Evolutionary conservation across 2,113 vertebrate species (phyloP).

Genomic region (Barnardius zonarius): DNA sequence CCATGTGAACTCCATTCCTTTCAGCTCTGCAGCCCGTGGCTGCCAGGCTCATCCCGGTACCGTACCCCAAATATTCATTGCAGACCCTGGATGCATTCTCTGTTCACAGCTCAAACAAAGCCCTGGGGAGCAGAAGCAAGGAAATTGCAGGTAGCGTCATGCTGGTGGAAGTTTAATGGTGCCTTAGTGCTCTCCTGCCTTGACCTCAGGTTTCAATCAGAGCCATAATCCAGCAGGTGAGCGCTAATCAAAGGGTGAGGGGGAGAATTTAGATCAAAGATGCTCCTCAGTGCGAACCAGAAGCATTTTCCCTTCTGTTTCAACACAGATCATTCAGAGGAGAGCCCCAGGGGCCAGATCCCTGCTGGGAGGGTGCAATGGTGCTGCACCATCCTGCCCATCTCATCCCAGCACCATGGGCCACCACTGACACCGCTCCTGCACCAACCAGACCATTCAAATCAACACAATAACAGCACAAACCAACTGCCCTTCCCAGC

Average conservation of each 20-base stretch:
- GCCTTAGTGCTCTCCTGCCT: not conserved
- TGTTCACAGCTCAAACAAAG: not conserved
- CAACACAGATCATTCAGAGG: no score
- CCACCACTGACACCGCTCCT: accelerated
- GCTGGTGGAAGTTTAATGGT: not conserved
- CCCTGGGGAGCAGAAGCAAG: not conserved
- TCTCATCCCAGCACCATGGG: not conserved
- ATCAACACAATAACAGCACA: not conserved
- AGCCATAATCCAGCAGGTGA: not conserved
- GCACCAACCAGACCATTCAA: not conserved
- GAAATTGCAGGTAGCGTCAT: not conserved
- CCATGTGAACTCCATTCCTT: not conserved
- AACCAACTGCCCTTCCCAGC: not conserved
- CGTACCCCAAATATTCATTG: not conserved
- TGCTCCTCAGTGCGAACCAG: not conserved
- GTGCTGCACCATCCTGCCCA: not conserved
- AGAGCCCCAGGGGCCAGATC: not conserved
- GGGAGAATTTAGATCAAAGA: not conserved
- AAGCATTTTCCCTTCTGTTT: not conserved
- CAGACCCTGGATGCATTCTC: not conserved
- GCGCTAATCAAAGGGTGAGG: not conserved
- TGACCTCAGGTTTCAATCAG: not conserved
- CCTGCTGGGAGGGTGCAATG: not conserved
- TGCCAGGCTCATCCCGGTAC: not conserved
- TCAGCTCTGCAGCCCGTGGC: not conserved